Evolutionary conservation across 2,797 vertebrate genomes (phyloP).

Genomic region (Columba guinea): DNA sequence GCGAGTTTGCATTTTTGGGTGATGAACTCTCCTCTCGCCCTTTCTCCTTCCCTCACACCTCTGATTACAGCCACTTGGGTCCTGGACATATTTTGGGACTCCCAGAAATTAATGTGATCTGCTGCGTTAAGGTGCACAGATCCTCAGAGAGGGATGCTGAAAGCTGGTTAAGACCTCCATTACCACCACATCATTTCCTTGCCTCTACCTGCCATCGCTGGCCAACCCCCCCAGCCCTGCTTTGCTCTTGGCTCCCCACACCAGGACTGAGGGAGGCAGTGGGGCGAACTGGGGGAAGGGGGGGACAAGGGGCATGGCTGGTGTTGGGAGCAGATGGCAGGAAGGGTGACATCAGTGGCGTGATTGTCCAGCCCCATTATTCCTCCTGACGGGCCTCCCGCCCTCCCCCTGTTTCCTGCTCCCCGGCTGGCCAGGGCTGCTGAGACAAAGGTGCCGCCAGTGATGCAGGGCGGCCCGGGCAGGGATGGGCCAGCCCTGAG

Average conservation of each 20-base stretch:
- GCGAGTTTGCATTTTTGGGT: neutral
- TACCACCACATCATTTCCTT: neutral
- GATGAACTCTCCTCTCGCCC: neutral
- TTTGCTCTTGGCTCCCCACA: neutral
- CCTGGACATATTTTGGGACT: neutral
- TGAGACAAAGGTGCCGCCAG: conserved; percentile 49
- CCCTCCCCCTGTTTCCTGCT: conserved; percentile 70
- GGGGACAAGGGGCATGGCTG: neutral
- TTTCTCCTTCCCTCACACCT: neutral
- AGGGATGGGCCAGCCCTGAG: neutral
- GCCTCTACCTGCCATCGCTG: neutral
- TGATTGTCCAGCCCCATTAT: conserved; percentile 69
- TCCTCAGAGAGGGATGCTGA: neutral
- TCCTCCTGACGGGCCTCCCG: conserved; percentile 62
- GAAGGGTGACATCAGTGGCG: conserved; percentile 72
- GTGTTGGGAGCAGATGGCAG: conserved; percentile 71
- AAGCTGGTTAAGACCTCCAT: neutral
- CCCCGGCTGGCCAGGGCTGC: conserved; percentile 4
- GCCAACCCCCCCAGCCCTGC: neutral
- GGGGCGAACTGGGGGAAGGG: neutral
- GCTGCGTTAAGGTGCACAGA: neutral
- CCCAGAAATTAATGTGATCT: neutral
- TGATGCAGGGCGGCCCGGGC: neutral
- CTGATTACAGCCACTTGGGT: neutral
- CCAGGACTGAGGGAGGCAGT: neutral